phyloP scores from a whole-genome alignment of 1,140 invertebrate genomes.

The Cherax destructor region DNA sequence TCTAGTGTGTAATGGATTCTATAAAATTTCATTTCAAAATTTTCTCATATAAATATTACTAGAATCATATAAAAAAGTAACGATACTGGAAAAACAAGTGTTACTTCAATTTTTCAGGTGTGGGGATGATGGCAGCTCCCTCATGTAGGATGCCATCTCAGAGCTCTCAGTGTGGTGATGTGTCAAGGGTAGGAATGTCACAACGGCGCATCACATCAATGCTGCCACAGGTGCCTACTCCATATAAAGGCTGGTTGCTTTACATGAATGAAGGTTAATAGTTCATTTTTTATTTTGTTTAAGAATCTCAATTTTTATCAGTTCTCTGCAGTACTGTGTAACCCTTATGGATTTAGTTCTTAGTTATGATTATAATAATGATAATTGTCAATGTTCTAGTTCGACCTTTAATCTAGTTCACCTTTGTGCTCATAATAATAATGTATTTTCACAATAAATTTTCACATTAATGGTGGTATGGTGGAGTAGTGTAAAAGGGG shows the following conservation, averaged over 20 bases:
- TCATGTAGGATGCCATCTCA: neutral
- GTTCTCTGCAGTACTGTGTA: neutral
- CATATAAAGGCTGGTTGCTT: constrained; percentile 49
- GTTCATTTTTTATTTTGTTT: neutral
- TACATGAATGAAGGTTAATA: constrained; percentile 56
- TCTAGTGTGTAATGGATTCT: neutral
- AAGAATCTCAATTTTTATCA: neutral
- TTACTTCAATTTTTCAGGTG: neutral
- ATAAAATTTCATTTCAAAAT: too few species aligned
- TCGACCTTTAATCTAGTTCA: too few species aligned
- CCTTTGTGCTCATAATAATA: too few species aligned
- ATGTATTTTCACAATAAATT: too few species aligned
- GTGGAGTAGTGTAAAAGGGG: too few species aligned
- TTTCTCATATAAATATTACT: too few species aligned
- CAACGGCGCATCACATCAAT: constrained; percentile 43
- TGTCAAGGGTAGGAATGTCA: neutral
- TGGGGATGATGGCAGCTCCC: constrained; percentile 35
- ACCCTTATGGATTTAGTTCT: too few species aligned
- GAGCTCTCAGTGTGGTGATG: neutral
- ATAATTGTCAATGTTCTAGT: too few species aligned
- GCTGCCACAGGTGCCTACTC: constrained; percentile 47
- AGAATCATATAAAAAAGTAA: too few species aligned
- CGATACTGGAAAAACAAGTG: too few species aligned
- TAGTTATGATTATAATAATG: too few species aligned
- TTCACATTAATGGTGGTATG: too few species aligned